These are phyloP conservation scores for Sebastes kiyomatsui DNA, from an alignment of 2,797 vertebrate genomes.

Conservation along the genomic window DNA sequence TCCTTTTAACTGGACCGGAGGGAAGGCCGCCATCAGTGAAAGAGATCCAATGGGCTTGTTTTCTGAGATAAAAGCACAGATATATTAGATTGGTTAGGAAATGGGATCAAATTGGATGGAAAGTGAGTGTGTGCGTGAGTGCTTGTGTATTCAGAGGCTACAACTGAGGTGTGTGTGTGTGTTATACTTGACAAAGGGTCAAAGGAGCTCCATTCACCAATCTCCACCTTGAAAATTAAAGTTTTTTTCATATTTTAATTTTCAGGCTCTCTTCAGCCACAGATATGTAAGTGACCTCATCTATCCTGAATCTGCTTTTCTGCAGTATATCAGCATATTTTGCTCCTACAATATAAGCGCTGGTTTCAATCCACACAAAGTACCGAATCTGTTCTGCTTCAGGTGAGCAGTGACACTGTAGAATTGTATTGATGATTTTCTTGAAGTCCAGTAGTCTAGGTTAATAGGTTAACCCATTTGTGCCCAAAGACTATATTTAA, in stretches of 20 bases:
- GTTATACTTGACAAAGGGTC: neutral
- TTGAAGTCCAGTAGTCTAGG: neutral
- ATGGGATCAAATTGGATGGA: slow-evolving; percentile 25
- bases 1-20: slow-evolving; percentile 4
- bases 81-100: slow-evolving; percentile 31
- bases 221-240: slow-evolving; percentile 12
- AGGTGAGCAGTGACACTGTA: neutral
- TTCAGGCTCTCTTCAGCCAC: neutral
- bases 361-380: neutral
- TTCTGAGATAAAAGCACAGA: slow-evolving; percentile 12
- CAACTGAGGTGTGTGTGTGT: neutral
- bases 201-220: neutral
- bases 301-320: neutral
- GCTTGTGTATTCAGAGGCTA: neutral
- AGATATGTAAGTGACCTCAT: slow-evolving; percentile 10
- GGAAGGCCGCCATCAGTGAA: slow-evolving; percentile 5
- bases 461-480: too few relatives aligned
- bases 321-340: neutral
- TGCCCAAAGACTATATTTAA: too few relatives aligned
- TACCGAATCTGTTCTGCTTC: neutral
- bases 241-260: slow-evolving; percentile 19
- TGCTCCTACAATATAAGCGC: neutral
- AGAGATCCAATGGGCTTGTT: slow-evolving; percentile 29
- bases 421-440: neutral
- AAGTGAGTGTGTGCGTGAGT: neutral